Evolutionary conservation across 2,888 invertebrate genomes (phyloP), one percentile per base, ranked within the genome.

Genomic region (Troilus luridus): DNA sequence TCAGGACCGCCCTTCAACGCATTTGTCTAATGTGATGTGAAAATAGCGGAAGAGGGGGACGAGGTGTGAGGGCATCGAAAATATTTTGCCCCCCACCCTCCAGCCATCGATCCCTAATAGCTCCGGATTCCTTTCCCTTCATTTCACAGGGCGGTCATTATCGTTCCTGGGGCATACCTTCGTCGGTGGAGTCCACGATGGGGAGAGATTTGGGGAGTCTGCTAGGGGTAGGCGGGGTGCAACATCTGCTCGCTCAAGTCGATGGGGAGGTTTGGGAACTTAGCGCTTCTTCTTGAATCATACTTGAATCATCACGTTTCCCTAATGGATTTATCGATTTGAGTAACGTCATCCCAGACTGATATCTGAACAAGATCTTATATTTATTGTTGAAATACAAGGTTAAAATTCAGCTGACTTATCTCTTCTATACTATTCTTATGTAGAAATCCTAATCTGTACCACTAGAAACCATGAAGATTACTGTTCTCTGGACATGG

Each of bases 111-210:
- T 54, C 81, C 81, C 81, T 81, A 81, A 81, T 81, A 81, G 81
- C 81, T 11, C 54, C 11, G 81, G 81, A 81, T 81, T 81, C 81
- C 81, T 81, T 81, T 81, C 81, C 81, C 81, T 81, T 81, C 81
- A 81, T 81, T 81, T 81, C 81, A 81, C 81, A 81, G 81, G 81
- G 81, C 81, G 21, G 81, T 81, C 81, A 81, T 81, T 81, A 81
- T 54, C 81, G 81, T 81, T 41, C 81, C 81, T 81, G 54, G 54
- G 81, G 81, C 54, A 81, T 81, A 81, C 81, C 81, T 81, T 54
- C 54, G 41, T 5, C 24, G 54, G 81, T 27, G 54, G 81, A 54
- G 81, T 56, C 81, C 81, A 19, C 81, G 41, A 54, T 21, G 54
- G 81, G 81, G 54, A 81, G 54, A 41, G 54, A 56, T 56, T 81